Conservation (phyloP, 2,113 vertebrate genomes). For the Physeter macrocephalus region DNA sequence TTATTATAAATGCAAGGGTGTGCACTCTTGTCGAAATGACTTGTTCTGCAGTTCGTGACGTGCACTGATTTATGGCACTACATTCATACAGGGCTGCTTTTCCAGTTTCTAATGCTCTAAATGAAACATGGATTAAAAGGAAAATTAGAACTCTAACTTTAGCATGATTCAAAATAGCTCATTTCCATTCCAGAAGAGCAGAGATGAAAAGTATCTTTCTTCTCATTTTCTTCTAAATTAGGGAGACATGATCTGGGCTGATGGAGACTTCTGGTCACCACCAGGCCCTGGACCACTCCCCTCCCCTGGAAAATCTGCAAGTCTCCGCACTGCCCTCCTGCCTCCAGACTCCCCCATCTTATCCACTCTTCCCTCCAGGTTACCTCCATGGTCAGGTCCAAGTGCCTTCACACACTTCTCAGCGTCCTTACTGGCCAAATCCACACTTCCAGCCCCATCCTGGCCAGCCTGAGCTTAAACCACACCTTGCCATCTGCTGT, state of each 20-base stretch:
- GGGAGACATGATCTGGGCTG: neutral
- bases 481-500: neutral
- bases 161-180: neutral
- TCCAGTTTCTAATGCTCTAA: slow-evolving; percentile 28
- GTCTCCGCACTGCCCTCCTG: neutral
- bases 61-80: slow-evolving; percentile 50
- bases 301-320: neutral
- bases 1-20: slow-evolving; percentile 45
- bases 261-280: neutral
- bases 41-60: neutral
- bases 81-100: neutral
- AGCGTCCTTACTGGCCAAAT: neutral
- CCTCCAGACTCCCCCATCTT: neutral
- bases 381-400: neutral
- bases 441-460: neutral
- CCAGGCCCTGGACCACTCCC: neutral
- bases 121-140: slow-evolving; percentile 41
- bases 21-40: slow-evolving; percentile 23
- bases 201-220: too few species aligned
- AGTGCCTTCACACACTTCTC: accelerated
- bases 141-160: slow-evolving; percentile 49
- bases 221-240: neutral
- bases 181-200: neutral
- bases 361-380: neutral
- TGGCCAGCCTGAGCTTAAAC: neutral